phyloP scores from a whole-genome alignment of 1,140 invertebrate genomes.

The Drosophila pectinifera region DNA sequence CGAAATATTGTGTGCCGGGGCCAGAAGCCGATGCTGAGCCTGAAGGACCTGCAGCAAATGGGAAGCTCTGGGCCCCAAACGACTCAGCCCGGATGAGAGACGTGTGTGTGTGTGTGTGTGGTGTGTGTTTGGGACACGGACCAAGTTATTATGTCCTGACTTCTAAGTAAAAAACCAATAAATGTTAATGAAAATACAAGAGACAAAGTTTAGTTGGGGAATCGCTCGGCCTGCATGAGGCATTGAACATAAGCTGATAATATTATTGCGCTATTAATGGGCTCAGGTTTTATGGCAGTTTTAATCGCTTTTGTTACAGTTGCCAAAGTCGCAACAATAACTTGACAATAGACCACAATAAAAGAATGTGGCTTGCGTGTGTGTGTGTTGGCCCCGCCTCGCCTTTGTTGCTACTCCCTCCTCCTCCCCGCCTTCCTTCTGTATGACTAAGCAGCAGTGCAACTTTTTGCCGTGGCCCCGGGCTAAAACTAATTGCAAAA shows the following conservation, averaged over 20 bases:
- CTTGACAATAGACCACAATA: constrained; percentile 72
- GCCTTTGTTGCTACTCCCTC: neutral
- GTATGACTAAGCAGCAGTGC: constrained; percentile 62
- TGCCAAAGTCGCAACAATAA: constrained; percentile 79
- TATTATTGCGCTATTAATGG: constrained; percentile 83
- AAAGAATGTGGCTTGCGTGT: constrained; percentile 63
- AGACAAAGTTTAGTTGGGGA: constrained; percentile 76
- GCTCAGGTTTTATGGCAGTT: constrained; percentile 81
- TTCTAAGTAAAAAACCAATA: constrained; percentile 83
- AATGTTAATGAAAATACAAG: constrained; percentile 83
- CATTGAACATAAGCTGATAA: constrained; percentile 83
- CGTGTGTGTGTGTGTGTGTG: neutral
- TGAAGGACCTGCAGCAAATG: constrained; percentile 53
- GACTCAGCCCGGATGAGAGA: constrained; percentile 1
- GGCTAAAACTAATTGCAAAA: constrained; percentile 80
- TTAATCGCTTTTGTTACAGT: constrained; percentile 84
- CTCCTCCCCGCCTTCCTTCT: constrained; percentile 11
- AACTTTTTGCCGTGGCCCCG: constrained; percentile 68
- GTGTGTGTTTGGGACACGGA: neutral
- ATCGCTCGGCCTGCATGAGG: constrained; percentile 50
- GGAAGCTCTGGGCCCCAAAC: neutral
- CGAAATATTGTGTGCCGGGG: constrained; percentile 67
- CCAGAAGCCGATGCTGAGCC: constrained; percentile 1
- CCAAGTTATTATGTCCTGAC: constrained; percentile 68
- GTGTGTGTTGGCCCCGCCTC: neutral